Evolutionary conservation across 2,888 invertebrate genomes (phyloP), one percentile per base, ranked within the genome.

Genomic region (Linnaemya vulpina): DNA sequence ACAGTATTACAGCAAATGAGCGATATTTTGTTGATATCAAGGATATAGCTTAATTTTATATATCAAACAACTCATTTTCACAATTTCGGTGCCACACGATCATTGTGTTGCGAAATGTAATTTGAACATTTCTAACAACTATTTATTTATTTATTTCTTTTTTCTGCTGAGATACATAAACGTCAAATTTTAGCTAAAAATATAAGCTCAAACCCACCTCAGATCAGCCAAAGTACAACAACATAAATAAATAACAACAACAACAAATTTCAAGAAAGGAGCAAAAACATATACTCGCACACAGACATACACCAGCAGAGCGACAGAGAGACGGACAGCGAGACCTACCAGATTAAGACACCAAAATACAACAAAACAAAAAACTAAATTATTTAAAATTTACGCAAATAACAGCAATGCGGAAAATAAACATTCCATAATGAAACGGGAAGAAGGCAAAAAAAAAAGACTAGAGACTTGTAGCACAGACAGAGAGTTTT

Each of bases 341-440:
- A 22, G 8, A 38, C 49, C 30, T 25, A 17, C 13, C 7, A 58
- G 74, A 74, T 74, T 74, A 74, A 78, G 77, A 78, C 81, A 81
- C 77, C 22, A 74, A 76, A 55, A 58, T 11, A 11, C 51, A 22
- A 67, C 5, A 81, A 55, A 58, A 5, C 25, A 49, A n/a, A 63
- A 68, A 49, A 71, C 5, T 5, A 55, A 71, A 67, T 40, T 71
- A 67, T 70, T 82, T 68, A 81, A 71, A 85, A 82, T 85, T 82
- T 85, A 85, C 78, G 81, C 81, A 85, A 85, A 85, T 85, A 85
- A 85, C 85, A 75, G 85, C 85, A 85, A 82, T 85, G 85, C 85
- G 85, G 85, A 85, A 82, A 85, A 85, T 46, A 78, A 78, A 30
- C 30, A 85, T 78, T 51, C 63, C 65, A 63, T 65, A 65, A 71